A percentile compares a stretch with the other conserved stretches of the same genome.
These are phyloP conservation scores for Phoenicopterus ruber DNA, from an alignment of 2,113 vertebrate genomes.

Conservation along the genomic window DNA sequence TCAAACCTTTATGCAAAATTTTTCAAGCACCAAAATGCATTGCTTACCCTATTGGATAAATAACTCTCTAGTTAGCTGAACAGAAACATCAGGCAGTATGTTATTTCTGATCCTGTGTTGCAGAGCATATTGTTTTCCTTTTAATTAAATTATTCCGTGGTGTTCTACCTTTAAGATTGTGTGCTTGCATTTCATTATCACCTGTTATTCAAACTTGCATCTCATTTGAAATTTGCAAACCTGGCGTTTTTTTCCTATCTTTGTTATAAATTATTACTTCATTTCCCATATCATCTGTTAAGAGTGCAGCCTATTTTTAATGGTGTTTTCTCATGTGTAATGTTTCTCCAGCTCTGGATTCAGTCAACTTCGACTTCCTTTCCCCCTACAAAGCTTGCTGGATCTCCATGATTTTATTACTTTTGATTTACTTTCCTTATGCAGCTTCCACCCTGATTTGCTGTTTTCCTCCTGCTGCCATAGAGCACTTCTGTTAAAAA, in stretches of 20 bases:
- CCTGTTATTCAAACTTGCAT: constrained; percentile 31
- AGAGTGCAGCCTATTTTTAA: constrained; percentile 3
- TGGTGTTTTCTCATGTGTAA: constrained; percentile 36
- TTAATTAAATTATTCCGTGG: constrained; percentile 34
- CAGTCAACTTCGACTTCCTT: constrained; percentile 42
- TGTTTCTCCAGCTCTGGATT: constrained; percentile 56
- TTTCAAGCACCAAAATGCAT: not conserved
- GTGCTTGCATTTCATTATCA: constrained; percentile 28
- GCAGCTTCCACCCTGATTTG: constrained; percentile 55
- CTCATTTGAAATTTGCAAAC: constrained; percentile 36
- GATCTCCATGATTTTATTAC: constrained; percentile 20
- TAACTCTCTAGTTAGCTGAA: not conserved
- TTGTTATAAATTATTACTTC: constrained; percentile 23
- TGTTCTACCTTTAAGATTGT: not conserved
- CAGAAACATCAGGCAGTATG: constrained; percentile 10
- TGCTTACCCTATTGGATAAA: not conserved
- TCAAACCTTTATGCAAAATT: constrained; percentile 1
- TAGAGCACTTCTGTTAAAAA: constrained; percentile 62
- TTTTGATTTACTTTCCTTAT: constrained; percentile 62
- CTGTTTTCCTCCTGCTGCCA: constrained; percentile 11
- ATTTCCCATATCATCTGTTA: constrained; percentile 30
- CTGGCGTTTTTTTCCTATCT: constrained; percentile 27
- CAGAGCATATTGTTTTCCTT: constrained; percentile 40
- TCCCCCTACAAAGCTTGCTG: constrained; percentile 16
- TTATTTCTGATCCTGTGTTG: constrained; percentile 12